Evolutionary conservation across 2,113 vertebrate species (phyloP).

Genomic region (Corythoichthys haematopterus): DNA sequence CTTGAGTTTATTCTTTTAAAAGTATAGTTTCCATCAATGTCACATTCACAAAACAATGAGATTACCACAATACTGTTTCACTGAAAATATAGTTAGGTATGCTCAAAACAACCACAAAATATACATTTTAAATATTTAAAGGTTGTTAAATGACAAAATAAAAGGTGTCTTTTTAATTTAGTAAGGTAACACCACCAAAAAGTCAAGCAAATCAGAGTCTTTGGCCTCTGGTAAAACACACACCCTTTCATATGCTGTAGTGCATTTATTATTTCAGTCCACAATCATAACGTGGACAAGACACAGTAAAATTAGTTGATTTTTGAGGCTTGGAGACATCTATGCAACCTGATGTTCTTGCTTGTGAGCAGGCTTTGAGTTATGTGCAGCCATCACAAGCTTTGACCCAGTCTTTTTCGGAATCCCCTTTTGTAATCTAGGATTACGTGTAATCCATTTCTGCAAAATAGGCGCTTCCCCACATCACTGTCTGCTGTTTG

Average conservation of each 20-base stretch:
- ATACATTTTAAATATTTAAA: constrained; percentile 21
- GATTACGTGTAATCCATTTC: constrained; percentile 56
- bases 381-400: constrained; percentile 30
- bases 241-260: background rate
- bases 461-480: constrained; percentile 26
- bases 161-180: background rate
- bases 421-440: constrained; percentile 46
- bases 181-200: background rate
- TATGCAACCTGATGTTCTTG: constrained; percentile 14
- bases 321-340: constrained; percentile 9
- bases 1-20: constrained; percentile 6
- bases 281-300: constrained; percentile 4
- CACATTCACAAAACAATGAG: constrained; percentile 8
- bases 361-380: constrained; percentile 25
- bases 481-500: constrained; percentile 19
- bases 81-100: constrained; percentile 24
- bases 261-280: constrained; percentile 4
- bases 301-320: constrained; percentile 5
- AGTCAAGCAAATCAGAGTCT: constrained; percentile 22
- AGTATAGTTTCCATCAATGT: constrained; percentile 1
- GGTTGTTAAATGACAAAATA: constrained; percentile 8
- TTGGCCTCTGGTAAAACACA: constrained; percentile 31
- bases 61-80: constrained; percentile 27
- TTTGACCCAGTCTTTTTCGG: constrained; percentile 39
- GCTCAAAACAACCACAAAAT: constrained; percentile 39